Base-by-base conservation (phyloP, 2,113 vertebrate species). In the Gobius niger region DNA sequence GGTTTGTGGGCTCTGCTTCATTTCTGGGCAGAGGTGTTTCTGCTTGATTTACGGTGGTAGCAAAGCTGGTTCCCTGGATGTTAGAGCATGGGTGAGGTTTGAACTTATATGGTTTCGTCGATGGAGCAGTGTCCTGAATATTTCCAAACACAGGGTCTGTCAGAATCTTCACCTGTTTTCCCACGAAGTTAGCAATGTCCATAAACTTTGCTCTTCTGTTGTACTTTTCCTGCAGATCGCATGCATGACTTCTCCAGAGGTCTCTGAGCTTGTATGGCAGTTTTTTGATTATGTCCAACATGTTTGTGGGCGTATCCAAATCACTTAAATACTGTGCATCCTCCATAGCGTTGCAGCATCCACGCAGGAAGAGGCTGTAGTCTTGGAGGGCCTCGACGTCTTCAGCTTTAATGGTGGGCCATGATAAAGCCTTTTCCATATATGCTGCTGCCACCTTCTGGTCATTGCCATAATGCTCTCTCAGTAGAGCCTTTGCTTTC, bases 321-420 rank as follows among this genome's bases (percentile, higher is more conserved):
- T 51, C 49, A 51, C n/a, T 51, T 51, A 51, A 51, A 51, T 51
- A 51, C 14, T 51, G 49, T 14, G n/a, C 50, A 51, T 51, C 50
- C n/a, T 51, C 50, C 15, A n/a, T 51, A 14, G 14, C n/a, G 15
- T 53, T 53, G 16, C n/a, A 53, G 51, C 7, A 53, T n/a, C 51
- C 51, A 9, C 14, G 16, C n/a, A 53, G 51, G n/a, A 53, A n/a
- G 50, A 15, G 50, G n/a, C 50, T n/a, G 14, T 51, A 51, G 0
- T 51, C 24, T 24, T 24, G 24, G 1, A 24, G 24, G 24, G 24
- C 24, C 24, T n/a, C 24, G 3, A 24, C 24, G n/a, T 51, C 14
- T 8, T 8, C 16, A 0, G 5, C 14, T 18, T 49, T 49, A 12
- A 14, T 14, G 3, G 47, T 4, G 14, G 47, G 50, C 50, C 24